Evolutionary conservation across 2,113 vertebrate genomes (phyloP), one percentile per base, ranked within the genome.

Genomic region (Petaurus breviceps): DNA sequence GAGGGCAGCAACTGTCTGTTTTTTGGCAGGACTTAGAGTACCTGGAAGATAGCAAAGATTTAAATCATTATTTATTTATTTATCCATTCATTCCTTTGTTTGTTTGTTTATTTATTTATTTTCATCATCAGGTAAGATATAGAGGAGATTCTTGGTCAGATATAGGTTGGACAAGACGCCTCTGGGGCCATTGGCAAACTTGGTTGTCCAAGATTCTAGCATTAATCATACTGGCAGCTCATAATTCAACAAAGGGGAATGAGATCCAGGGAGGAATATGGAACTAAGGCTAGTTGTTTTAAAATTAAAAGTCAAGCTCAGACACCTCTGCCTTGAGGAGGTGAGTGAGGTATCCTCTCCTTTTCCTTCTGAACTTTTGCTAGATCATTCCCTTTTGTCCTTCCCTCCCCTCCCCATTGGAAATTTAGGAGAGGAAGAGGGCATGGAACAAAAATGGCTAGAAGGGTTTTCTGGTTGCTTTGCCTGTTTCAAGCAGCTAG

Each of bases 181-280:
- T 61, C 9, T 61, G 55, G 2, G 55, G 25, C 55, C 55, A 61
- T 61, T 61, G 31, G 31, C 9, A 61, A 28, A 2, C 55, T 3
- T 57, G 26, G 55, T 57, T 8, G 8, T 28, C 26, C 55, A 8
- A 57, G 55, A 11, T 61, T 49, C 49, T 0, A 26, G 8, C n/a
- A 7, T 14, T 0, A 0, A 2, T 0, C 0, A 0, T 0, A 0
- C 5, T 11, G 24, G 0, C 8, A n/a, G 11, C 31, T 26, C 24
- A 3, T 23, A 5, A 43, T 91, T 52, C 6, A 22, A 47, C 26
- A 12, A 0, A 23, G 28, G 51, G 26, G 49, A 23, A 0, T 16
- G 0, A 51, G 46, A 51, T 93, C 47, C 0, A 10, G 22, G 91
- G 24, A 84, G 1, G 28, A 1, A 3, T 26, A 0, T 0, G 51